Evolutionary conservation across 2,888 invertebrate species (phyloP).

Genomic region (Dendrolimus houi): DNA sequence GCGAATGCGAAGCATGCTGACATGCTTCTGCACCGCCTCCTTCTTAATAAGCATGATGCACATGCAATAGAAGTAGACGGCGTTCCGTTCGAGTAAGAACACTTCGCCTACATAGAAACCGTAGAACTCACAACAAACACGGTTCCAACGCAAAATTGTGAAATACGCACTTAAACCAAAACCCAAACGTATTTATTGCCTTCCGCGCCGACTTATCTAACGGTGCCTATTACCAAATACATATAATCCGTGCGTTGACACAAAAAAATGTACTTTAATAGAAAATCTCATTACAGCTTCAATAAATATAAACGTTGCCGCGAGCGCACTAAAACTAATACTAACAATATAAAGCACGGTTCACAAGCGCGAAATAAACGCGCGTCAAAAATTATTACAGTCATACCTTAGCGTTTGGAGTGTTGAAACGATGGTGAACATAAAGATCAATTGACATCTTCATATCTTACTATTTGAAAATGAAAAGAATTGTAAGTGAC

Average conservation of each 20-base stretch:
- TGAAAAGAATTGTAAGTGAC: no score
- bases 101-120: neutral
- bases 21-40: no score
- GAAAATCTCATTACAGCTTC: slow-evolving; percentile 27
- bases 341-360: neutral
- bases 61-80: no score
- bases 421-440: no score
- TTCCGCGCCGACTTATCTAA: slow-evolving; percentile 2
- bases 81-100: no score
- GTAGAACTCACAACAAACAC: neutral
- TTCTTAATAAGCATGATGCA: no score
- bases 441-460: no score
- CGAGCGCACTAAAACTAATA: slow-evolving; percentile 16
- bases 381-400: neutral
- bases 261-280: slow-evolving; percentile 10
- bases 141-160: neutral
- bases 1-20: no score
- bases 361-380: neutral
- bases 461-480: no score
- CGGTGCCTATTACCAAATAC: slow-evolving; percentile 3
- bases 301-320: slow-evolving; percentile 30
- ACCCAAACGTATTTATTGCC: neutral
- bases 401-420: no score
- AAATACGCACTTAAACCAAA: neutral
- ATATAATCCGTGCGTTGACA: neutral